Percentiles rank a stretch among this genome's conserved stretches.
These are phyloP conservation scores for Ceratosolen fusciceps DNA, from an alignment of 1,140 invertebrate genomes.

Conservation along the genomic window DNA sequence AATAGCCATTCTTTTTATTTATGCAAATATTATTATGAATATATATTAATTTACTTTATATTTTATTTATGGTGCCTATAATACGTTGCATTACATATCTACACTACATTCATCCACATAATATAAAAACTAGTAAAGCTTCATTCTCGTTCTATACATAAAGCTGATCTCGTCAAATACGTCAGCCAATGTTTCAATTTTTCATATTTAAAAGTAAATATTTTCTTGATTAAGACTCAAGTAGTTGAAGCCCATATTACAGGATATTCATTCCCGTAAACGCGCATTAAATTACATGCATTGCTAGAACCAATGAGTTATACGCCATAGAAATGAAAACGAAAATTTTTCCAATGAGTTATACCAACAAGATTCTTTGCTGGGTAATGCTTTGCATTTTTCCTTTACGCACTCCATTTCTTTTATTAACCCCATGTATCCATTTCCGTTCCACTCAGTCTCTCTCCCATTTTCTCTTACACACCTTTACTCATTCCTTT, in stretches of 20 bases:
- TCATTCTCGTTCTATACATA: no score
- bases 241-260: background rate
- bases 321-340: conserved; percentile 24
- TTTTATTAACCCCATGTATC: conserved; percentile 37
- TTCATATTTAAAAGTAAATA: conserved; percentile 6
- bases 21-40: no score
- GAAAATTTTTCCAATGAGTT: conserved; percentile 40
- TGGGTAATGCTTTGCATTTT: conserved; percentile 10
- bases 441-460: background rate
- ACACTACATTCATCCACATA: no score
- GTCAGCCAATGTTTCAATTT: background rate
- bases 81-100: no score
- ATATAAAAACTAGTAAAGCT: no score
- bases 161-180: no score
- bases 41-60: no score
- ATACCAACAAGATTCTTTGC: conserved; percentile 25
- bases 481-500: background rate
- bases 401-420: conserved; percentile 26
- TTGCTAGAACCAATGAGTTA: background rate
- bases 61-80: no score
- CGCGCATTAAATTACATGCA: background rate
- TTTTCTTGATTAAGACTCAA: conserved; percentile 27
- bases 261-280: conserved; percentile 16
- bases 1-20: no score
- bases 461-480: background rate